Evolutionary conservation across 2,797 vertebrate genomes (phyloP), one percentile per base, ranked within the genome.

Genomic region (Selene dorsalis): DNA sequence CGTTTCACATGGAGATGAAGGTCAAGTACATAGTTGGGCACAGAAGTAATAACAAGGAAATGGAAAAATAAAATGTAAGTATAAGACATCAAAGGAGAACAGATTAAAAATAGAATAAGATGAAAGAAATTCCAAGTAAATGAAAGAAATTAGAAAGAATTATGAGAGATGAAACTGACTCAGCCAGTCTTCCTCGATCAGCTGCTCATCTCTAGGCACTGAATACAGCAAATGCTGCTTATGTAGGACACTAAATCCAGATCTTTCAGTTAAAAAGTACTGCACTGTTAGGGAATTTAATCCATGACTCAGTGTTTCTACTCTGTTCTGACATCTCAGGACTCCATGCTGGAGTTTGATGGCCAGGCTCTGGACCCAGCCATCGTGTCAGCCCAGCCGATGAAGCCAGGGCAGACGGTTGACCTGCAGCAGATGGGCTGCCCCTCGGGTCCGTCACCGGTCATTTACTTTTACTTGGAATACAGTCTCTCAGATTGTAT

Each of bases 291-390:
- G 1, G 32, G 47, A 53, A 57, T n/a, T 28, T 52, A 17, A 76
- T 61, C 47, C 28, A 8, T 73, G 67, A 52, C 6, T 0, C 14
- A 38, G 16, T 41, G n/a, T 12, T 17, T 74, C 63, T 52, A 4
- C 39, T 57, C 7, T 39, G 1, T 26, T 70, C 69, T 57, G 10
- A 57, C 80, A 7, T 65, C 4, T 4, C 56, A 99, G 98, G 98
- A 99, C 79, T 99, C 97, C 2, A 96, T 99, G 96, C 92, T 99
- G 93, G 98, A 99, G 89, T 99, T 98, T 95, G 98, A 99, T 58
- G 97, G 96, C 76, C 98, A 98, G 83, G 94, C 96, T 3, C 94
- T 99, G 69, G 98, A 99, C 90, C 98, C 98, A 77, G 98, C 98
- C 57, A 99, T 99, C 69, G 97, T 99, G 77, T 97, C 97, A 41